phyloP scores from a whole-genome alignment of 2,888 invertebrate species.

The Fragum whitleyi region DNA sequence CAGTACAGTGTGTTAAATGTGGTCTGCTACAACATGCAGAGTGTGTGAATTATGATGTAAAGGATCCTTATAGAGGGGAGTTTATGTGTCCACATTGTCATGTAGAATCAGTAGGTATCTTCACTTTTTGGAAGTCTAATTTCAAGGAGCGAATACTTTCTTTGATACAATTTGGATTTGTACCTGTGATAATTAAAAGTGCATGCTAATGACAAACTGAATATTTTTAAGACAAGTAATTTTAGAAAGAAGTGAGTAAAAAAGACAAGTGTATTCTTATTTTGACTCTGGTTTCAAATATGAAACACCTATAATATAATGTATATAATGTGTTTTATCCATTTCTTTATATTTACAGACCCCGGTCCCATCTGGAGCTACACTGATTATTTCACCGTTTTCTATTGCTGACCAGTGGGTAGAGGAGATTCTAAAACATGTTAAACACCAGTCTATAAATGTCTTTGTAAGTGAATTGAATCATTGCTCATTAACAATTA shows the following conservation, averaged over 20 bases:
- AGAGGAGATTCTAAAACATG: slow-evolving; percentile 89
- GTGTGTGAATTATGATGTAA: slow-evolving; percentile 87
- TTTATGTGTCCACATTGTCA: slow-evolving; percentile 90
- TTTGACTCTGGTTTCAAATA: no score
- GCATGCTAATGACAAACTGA: no score
- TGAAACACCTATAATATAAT: no score
- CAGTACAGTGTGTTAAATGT: slow-evolving; percentile 88
- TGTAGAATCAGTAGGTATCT: slow-evolving; percentile 83
- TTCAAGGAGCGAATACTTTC: no score
- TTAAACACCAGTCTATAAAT: slow-evolving; percentile 85
- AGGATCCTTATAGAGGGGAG: slow-evolving; percentile 79
- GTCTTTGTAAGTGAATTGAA: slow-evolving; percentile 82
- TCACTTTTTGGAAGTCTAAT: not conserved
- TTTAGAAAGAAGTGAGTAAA: not conserved
- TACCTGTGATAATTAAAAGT: no score
- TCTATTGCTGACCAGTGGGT: slow-evolving; percentile 91
- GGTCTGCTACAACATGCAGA: slow-evolving; percentile 88
- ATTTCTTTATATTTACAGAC: slow-evolving; percentile 79
- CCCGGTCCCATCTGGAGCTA: slow-evolving; percentile 88
- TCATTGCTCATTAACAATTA: no score
- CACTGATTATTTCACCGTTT: slow-evolving; percentile 90
- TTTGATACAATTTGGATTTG: no score
- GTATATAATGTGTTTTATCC: no score
- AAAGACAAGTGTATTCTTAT: no score
- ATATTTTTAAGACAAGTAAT: no score